Evolutionary conservation across 64 coral and sea anemone species (phyloP).

Genomic region (Dendrophyllia cribrosa): DNA sequence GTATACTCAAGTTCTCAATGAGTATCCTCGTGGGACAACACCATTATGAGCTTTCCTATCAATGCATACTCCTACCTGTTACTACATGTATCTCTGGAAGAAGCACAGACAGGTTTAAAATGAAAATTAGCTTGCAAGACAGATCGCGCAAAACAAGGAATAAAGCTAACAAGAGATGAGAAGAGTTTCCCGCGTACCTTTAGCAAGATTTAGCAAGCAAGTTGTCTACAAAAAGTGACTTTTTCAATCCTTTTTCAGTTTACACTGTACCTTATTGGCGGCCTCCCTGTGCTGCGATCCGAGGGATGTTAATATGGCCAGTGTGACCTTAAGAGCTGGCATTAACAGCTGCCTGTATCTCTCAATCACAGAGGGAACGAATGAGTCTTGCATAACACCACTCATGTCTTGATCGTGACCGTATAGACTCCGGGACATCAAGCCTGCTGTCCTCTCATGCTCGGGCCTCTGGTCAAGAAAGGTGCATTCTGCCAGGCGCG

Average conservation of each 20-base stretch:
- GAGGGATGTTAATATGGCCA: slow-evolving; percentile 80
- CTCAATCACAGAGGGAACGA: slow-evolving; percentile 88
- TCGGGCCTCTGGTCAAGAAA: slow-evolving; percentile 82
- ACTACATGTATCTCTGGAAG: no score
- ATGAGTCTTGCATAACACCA: slow-evolving; percentile 51
- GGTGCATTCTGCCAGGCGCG: slow-evolving; percentile 85
- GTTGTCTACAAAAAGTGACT: neutral
- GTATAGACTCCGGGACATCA: slow-evolving; percentile 57
- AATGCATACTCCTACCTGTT: no score
- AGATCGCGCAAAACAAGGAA: no score
- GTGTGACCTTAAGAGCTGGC: slow-evolving; percentile 83
- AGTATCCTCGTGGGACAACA: no score
- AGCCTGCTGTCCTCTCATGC: slow-evolving; percentile 36
- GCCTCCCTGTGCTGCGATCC: slow-evolving; percentile 87
- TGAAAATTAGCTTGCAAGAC: no score
- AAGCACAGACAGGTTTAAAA: no score
- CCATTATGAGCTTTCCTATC: no score
- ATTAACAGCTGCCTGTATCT: slow-evolving; percentile 88
- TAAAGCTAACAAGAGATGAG: no score
- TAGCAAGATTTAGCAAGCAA: no score
- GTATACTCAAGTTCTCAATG: no score
- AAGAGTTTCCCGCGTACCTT: no score
- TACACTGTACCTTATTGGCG: slow-evolving; percentile 71
- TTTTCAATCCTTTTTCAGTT: neutral
- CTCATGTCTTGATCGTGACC: slow-evolving; percentile 55